These are phyloP conservation scores for Vombatus ursinus DNA, from an alignment of 2,113 vertebrate species.

Conservation along the genomic window DNA sequence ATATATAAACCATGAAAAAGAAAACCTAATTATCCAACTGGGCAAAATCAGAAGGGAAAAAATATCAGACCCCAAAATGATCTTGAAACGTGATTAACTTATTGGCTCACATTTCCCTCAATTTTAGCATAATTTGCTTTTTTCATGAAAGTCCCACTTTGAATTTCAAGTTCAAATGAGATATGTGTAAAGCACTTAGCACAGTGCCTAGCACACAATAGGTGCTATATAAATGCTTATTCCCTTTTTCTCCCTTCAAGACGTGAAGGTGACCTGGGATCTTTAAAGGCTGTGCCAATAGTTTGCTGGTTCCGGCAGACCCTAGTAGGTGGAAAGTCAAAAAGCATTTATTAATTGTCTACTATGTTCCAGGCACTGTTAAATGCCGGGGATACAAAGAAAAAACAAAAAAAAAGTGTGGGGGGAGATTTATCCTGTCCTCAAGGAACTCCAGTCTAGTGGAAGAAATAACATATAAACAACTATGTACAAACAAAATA, in stretches of 20 bases:
- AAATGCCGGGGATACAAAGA: neutral
- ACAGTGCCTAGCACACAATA: neutral
- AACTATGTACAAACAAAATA: neutral
- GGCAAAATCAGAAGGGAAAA: neutral
- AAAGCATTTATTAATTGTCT: neutral
- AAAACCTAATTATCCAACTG: neutral
- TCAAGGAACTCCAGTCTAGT: neutral
- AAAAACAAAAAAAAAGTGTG: neutral
- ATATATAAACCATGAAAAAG: neutral
- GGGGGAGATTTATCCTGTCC: neutral
- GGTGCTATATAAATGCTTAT: neutral
- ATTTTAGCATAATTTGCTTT: neutral
- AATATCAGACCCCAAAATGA: neutral
- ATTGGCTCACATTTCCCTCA: neutral
- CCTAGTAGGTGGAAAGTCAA: neutral
- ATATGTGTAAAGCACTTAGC: neutral
- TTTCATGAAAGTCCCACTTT: neutral
- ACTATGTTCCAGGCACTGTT: neutral
- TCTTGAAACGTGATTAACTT: neutral
- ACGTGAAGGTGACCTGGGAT: neutral
- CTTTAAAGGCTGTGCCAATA: neutral
- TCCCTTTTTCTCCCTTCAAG: neutral
- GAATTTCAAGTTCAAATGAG: neutral
- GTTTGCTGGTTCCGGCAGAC: neutral
- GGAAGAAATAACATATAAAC: neutral